Evolutionary conservation across 2,113 vertebrate species (phyloP).

Genomic region (Uropsilus gracilis): DNA sequence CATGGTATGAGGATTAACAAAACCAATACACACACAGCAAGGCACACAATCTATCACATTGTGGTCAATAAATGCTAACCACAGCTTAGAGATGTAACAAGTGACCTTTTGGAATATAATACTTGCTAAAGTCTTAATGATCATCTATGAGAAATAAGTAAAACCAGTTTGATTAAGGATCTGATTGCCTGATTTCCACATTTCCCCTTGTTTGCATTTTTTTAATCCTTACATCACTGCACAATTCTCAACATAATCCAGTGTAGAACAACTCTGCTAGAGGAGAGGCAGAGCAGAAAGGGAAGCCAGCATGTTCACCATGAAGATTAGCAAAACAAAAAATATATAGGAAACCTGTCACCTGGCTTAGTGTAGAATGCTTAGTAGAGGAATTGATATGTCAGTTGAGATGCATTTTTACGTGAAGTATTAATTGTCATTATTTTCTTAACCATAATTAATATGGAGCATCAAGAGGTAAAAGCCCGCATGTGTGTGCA

Average conservation of each 20-base stretch:
- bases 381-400: not conserved
- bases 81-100: not conserved
- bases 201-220: not conserved
- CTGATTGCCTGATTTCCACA: not conserved
- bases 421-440: not conserved
- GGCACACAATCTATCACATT: not conserved
- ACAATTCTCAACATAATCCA: not conserved
- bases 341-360: not conserved
- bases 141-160: not conserved
- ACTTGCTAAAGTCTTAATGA: not conserved
- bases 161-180: not conserved
- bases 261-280: not conserved
- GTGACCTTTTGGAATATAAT: not conserved
- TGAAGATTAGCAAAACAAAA: not conserved
- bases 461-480: not conserved
- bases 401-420: not conserved
- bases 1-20: not conserved
- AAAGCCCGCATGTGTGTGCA: not conserved
- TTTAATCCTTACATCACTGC: not conserved
- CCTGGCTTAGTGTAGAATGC: not conserved
- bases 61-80: not conserved
- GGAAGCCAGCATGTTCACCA: not conserved
- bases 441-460: constrained; percentile 15
- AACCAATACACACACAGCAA: not conserved
- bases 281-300: not conserved